These are phyloP conservation scores for Agelas oroides DNA, from an alignment of 37 sponge, comb jelly and placozoan genomes.

Conservation along the genomic window DNA sequence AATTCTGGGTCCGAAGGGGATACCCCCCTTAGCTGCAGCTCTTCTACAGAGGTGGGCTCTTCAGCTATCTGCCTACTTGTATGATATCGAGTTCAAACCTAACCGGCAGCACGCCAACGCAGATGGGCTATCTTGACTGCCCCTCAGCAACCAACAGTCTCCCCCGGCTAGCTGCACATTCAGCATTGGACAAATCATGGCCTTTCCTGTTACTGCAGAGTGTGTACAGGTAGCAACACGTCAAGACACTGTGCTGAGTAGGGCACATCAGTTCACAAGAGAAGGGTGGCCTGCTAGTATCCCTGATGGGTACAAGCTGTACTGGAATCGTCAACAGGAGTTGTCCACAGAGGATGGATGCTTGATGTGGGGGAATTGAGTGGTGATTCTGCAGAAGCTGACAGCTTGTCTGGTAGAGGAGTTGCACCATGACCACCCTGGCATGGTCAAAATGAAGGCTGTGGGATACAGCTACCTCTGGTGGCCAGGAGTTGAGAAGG, in stretches of 20 bases:
- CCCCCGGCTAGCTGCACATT: background rate
- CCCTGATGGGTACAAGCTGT: background rate
- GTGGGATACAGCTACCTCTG: conserved; percentile 26
- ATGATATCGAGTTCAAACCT: conserved; percentile 19
- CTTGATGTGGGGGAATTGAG: conserved; percentile 23
- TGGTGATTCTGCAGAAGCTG: conserved; percentile 3
- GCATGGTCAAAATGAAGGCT: conserved; percentile 22
- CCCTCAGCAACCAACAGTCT: background rate
- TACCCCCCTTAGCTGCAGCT: background rate
- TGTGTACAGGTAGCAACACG: conserved; percentile 31
- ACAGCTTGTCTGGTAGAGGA: background rate
- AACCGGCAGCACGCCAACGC: conserved; percentile 53
- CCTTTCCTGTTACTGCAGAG: conserved; percentile 1
- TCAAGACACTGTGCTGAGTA: conserved; percentile 2
- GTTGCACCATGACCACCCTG: conserved; percentile 28
- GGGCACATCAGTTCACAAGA: background rate
- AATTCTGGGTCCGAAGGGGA: background rate
- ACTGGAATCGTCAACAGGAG: background rate
- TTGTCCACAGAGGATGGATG: conserved; percentile 10
- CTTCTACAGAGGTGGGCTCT: conserved; percentile 28
- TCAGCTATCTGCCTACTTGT: conserved; percentile 11
- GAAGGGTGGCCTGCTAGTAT: background rate
- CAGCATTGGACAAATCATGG: background rate
- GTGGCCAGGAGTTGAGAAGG: conserved; percentile 46
- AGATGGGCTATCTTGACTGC: conserved; percentile 29